These are phyloP conservation scores for Bombus polaris DNA, from an alignment of 1,140 invertebrate species.

Conservation along the genomic window DNA sequence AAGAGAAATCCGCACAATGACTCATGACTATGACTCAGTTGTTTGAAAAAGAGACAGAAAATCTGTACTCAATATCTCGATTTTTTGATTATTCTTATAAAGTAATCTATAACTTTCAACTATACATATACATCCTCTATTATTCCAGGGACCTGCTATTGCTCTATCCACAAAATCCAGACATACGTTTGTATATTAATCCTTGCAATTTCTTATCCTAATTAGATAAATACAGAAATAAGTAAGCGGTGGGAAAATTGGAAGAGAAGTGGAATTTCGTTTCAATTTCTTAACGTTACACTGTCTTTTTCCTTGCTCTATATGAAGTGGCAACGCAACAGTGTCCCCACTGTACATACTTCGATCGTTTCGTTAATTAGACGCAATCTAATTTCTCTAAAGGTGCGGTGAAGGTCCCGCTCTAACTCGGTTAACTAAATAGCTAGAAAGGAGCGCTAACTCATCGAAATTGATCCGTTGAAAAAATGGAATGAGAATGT, in stretches of 20 bases:
- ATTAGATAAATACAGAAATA: not conserved
- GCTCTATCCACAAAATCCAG: too few relatives aligned
- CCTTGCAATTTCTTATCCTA: not conserved
- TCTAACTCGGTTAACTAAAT: not conserved
- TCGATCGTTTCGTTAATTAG: not conserved
- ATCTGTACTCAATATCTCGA: not conserved
- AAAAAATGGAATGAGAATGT: not conserved
- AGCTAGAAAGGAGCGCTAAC: not conserved
- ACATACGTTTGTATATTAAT: not conserved
- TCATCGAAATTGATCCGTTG: too few relatives aligned
- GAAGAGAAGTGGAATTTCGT: not conserved
- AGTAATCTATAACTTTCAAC: not conserved
- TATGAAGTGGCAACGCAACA: not conserved
- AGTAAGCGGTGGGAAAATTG: not conserved
- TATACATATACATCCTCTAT: not conserved
- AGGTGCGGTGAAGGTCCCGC: not conserved
- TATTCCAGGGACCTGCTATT: not conserved
- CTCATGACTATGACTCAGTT: slow-evolving; percentile 35
- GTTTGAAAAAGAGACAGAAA: not conserved
- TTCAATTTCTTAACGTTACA: not conserved
- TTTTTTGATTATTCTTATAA: not conserved
- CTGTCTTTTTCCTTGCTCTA: not conserved
- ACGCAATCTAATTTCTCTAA: not conserved
- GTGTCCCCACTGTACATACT: too few relatives aligned
- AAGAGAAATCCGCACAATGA: slow-evolving; percentile 31